Percentiles rank a stretch among this genome's conserved stretches.
These are phyloP conservation scores for Acinonyx jubatus DNA, from an alignment of 2,113 vertebrate genomes.

Conservation along the genomic window DNA sequence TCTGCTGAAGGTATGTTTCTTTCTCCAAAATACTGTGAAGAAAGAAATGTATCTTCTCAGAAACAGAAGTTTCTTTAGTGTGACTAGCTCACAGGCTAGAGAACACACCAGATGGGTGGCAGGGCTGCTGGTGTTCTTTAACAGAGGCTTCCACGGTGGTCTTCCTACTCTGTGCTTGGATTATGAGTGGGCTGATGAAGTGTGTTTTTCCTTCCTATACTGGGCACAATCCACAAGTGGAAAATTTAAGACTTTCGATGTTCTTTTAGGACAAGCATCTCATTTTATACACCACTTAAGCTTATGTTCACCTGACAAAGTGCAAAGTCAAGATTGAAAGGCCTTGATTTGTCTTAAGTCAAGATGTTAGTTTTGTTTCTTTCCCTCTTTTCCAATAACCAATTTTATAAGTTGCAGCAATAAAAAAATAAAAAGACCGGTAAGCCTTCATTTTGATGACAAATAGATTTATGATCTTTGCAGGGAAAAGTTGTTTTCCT, in stretches of 20 bases:
- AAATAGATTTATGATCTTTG: conserved; percentile 71
- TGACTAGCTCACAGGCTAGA: neutral
- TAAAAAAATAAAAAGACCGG: conserved; percentile 48
- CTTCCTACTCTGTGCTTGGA: neutral
- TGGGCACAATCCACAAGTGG: conserved; percentile 34
- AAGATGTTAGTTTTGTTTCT: conserved; percentile 52
- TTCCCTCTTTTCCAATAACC: conserved; percentile 34
- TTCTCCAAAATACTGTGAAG: conserved; percentile 8
- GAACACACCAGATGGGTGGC: neutral
- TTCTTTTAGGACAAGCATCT: conserved; percentile 54
- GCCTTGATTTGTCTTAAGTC: conserved; percentile 41
- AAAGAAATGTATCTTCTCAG: conserved; percentile 3
- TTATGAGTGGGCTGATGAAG: neutral
- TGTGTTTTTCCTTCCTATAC: conserved; percentile 22
- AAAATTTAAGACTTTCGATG: conserved; percentile 40
- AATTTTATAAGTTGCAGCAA: conserved; percentile 60
- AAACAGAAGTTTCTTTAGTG: conserved; percentile 8
- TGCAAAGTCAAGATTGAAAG: conserved; percentile 45
- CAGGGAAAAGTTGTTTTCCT: conserved; percentile 72
- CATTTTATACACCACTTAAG: conserved; percentile 19
- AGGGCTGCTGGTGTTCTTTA: neutral
- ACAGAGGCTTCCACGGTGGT: conserved; percentile 31
- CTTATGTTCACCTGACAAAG: neutral
- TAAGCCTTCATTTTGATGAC: conserved; percentile 61
- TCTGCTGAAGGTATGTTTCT: neutral